Evolutionary conservation across 2,113 vertebrate genomes (phyloP), one percentile per base, ranked within the genome.

Genomic region (Corvus moneduloides): DNA sequence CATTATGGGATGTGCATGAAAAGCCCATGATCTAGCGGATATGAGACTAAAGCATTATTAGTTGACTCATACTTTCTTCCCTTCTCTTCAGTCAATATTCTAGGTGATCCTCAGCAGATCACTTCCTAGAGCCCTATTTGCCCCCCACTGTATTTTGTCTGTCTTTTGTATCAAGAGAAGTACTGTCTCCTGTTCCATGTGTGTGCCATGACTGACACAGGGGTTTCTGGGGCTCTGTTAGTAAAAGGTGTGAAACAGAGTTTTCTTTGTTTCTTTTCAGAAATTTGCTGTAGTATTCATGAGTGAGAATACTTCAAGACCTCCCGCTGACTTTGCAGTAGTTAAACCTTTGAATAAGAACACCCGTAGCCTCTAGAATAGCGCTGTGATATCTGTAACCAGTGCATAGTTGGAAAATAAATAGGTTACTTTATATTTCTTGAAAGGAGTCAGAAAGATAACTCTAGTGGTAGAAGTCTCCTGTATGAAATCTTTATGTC

Each of bases 401-500:
- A 63, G n/a, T 2, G 20, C 44, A n/a, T 39, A 49, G 27, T 7
- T 84, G 56, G 73, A 85, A 89, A 91, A 80, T 76, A 91, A 96
- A 93, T 54, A 81, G 30, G 15, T 66, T 81, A n/a, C 26, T 92
- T 87, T 33, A 85, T 59, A 77, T 76, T 85, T 59, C 69, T 83
- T 89, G 55, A 96, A 92, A 87, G 71, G 44, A 6, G 51, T n/a
- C 71, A 90, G 77, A 93, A 93, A 80, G 87, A 91, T 69, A 95
- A 79, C 43, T 89, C 88, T 13, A 66, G 71, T 17, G 52, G 71
- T 59, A 77, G 20, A 64, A 92, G 30, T 39, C 62, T 75, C 63
- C 87, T 94, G 80, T 95, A 88, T 88, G 83, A 91, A 91, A 89
- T 76, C 90, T 94, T 87, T 96, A 62, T 95, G 49, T 32, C 37